Evolutionary conservation across 1,140 invertebrate genomes (phyloP), one percentile per base, ranked within the genome.

Genomic region (Palaemon carinicauda): DNA sequence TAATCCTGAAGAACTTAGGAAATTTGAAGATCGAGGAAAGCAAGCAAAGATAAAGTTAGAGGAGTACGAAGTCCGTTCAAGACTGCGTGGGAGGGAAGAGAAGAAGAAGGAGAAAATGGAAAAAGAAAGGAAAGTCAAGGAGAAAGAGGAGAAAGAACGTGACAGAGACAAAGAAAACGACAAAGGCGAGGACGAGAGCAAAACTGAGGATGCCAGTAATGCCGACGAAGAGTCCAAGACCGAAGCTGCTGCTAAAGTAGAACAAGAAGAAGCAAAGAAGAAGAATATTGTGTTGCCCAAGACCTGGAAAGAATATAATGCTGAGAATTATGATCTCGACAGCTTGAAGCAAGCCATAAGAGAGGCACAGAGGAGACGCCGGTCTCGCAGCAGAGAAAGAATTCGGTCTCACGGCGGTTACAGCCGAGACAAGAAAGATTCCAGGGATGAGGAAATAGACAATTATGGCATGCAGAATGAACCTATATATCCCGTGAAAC

Each of bases 1-100:
- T 21, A 86, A 88, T 69, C 88, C 88, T 31, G 88, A 88, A 65
- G 84, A 82, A 52, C 52, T 88, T 33, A 74, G 65, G 50, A 79
- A 56, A 21, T 86, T 88, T 52, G 88, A 88, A 56, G 83, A 60
- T 27, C 77, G 78, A 53, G 88, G 88, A 1, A 80, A 82, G 56
- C 12, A 50, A 29, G 54, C 80, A 10, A 82, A 86, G n/a, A 19
- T 53, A 19, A 81, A 69, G 7, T 50, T 88, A 27, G 83, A 82
- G 24, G 65, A 86, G 50, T 80, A 80, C 41, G 80, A 88, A 65
- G 71, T 80, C 5, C 50, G 79, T 19, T 79, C 52, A 10, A 79
- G 54, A 29, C 50, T 77, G 50, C 52, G 77, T 3, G 51, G 52
- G 19, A 33, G 69, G 19, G 19, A 19, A 9, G 41, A 50, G 60